Evolutionary conservation across 1,140 invertebrate genomes (phyloP).

Genomic region (Eurosta solidaginis): DNA sequence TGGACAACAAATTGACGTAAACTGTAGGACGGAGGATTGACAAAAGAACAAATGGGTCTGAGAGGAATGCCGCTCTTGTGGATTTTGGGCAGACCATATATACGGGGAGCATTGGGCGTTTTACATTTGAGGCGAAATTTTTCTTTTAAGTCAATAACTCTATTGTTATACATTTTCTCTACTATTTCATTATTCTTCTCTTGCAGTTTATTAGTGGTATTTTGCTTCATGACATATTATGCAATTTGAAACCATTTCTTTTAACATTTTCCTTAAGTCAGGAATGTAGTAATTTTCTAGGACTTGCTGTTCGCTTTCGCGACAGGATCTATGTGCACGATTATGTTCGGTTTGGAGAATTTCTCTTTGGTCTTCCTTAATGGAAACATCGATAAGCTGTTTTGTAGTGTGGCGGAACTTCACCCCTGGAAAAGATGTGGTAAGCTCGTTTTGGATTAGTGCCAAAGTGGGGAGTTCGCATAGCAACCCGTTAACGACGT

Average conservation of each 20-base stretch:
- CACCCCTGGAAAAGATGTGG: neutral
- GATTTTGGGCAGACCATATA: too few relatives aligned
- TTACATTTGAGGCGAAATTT: too few relatives aligned
- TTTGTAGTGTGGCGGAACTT: neutral
- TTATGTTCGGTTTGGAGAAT: neutral
- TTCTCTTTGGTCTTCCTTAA: neutral
- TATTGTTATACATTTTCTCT: too few relatives aligned
- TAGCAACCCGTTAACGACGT: neutral
- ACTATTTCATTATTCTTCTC: too few relatives aligned
- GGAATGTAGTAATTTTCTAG: neutral
- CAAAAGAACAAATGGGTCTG: too few relatives aligned
- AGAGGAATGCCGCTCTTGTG: too few relatives aligned
- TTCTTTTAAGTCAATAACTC: too few relatives aligned
- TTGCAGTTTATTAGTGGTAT: neutral
- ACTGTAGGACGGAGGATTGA: too few relatives aligned
- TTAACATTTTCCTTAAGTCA: neutral
- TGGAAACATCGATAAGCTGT: neutral
- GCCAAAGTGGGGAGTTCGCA: neutral
- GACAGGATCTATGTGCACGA: neutral
- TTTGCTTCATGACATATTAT: neutral
- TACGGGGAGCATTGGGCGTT: too few relatives aligned
- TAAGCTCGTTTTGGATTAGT: neutral
- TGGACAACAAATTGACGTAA: too few relatives aligned
- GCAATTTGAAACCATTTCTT: neutral
- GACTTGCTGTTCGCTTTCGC: neutral